Evolutionary conservation across 2,797 vertebrate genomes (phyloP).

Genomic region (Emys orbicularis): DNA sequence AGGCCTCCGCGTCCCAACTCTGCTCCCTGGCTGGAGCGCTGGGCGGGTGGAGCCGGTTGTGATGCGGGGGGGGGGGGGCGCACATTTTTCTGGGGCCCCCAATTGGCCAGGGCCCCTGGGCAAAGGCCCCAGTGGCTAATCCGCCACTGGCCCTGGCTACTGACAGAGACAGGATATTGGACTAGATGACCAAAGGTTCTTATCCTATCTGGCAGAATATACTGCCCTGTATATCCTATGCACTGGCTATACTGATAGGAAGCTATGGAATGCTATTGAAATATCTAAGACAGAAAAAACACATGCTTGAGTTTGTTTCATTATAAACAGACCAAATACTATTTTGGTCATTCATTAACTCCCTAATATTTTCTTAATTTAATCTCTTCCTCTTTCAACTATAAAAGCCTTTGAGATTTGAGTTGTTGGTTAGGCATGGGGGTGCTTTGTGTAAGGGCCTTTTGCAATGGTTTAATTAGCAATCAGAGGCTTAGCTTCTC

Average conservation of each 20-base stretch:
- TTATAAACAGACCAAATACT: constrained; percentile 54
- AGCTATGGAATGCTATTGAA: too few relatives aligned
- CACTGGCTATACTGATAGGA: not conserved
- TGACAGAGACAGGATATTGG: fast-evolving
- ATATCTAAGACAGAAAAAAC: not conserved
- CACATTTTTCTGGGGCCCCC: too few relatives aligned
- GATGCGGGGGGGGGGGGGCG: too few relatives aligned
- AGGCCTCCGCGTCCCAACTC: too few relatives aligned
- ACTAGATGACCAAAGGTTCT: not conserved
- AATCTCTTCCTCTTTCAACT: constrained; percentile 66
- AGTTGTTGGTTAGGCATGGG: constrained; percentile 57
- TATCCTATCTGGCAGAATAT: not conserved
- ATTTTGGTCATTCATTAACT: constrained; percentile 61
- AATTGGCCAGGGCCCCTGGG: too few relatives aligned
- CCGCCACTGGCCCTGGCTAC: not conserved
- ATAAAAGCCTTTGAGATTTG: constrained; percentile 68
- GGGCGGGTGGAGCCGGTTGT: too few relatives aligned
- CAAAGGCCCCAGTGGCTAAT: too few relatives aligned
- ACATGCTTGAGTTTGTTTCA: constrained; percentile 10
- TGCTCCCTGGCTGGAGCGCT: too few relatives aligned
- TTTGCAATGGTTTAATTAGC: constrained; percentile 71
- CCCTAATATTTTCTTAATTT: constrained; percentile 61
- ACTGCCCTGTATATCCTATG: not conserved
- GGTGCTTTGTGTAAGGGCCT: constrained; percentile 53
- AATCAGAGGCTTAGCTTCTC: constrained; percentile 62